Evolutionary conservation across 2,888 invertebrate species (phyloP), one percentile per base, ranked within the genome.

Genomic region (Leptogaster cylindrica): DNA sequence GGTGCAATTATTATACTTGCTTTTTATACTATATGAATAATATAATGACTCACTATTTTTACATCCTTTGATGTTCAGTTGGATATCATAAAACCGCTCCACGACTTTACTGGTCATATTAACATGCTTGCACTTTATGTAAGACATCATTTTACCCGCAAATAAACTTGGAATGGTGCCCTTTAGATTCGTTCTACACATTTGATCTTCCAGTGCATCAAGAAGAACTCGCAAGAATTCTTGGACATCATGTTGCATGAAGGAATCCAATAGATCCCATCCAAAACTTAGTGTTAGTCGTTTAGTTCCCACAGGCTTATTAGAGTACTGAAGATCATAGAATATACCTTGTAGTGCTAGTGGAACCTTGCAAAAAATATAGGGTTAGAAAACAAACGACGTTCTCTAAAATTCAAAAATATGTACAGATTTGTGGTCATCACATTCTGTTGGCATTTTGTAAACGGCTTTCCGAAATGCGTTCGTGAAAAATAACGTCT

Each of bases 231-330:
- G 85, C 73, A 90, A 83, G 81, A 92, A 93, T 83, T 90, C 95
- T 82, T 89, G 92, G 23, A 92, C 92, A 79, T 92, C 97, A 81
- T 98, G 97, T 79, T 98, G 97, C 95, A 97, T 96, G 80, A 98
- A 97, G 1, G 97, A 96, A 81, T 97, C 97, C 44, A 97, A 83
- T 0, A 97, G 95, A 81, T 97, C 97, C 97, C 97, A 98, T 25
- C 97, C 97, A 82, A 98, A 98, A 75, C 96, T 96, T 82, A 96
- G 95, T 2, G 97, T 98, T 63, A 98, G 85, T 81, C 97, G 97
- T 83, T 97, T 97, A 25, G 97, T 97, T 71, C 97, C 97, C 12
- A 97, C 97, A 12, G 97, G 96, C 81, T 95, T 95, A 81, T 96
- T 96, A 72, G 90, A 92, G 81, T 94, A 95, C 82, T 97, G 97